Evolutionary conservation across 1,140 invertebrate genomes (phyloP), one percentile per base, ranked within the genome.

Genomic region (Papilio polyxenes): DNA sequence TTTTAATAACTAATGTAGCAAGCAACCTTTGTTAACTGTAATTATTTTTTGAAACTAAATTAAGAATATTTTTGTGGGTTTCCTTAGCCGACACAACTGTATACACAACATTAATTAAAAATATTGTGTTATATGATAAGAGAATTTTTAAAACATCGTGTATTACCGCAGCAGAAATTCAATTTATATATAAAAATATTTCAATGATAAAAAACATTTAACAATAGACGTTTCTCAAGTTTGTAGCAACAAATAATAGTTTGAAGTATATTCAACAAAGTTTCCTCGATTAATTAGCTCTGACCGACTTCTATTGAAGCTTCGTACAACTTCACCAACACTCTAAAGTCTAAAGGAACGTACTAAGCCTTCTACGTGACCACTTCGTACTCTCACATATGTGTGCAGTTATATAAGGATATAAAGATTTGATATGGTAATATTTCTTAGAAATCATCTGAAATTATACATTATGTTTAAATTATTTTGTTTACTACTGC

Each of bases 251-350:
- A 65, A 69, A 48, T 17, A 49, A 44, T 20, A 23, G 48, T 20
- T 23, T 49, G 48, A 62, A 40, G n/a, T 65, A 65, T 31, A 65
- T 75, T 65, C 31, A 65, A 83, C 59, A 82, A n/a, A 84, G 81
- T 86, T 86, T 85, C 31, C 80, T 48, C 17, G 51, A 75, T 48
- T 37, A 76, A 79, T 82, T 80, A 85, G 49, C 20, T 75, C 81
- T 85, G 84, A 81, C 84, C 83, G 81, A 82, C 78, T 80, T 84
- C 77, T 82, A 84, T 81, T 83, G 82, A 69, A 86, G 84, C 82
- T 83, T 83, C 82, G 82, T 82, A 75, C 82, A 75, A 44, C 51
- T 44, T 75, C 74, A 72, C 44, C 44, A 44, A 80, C 31, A 65
- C 65, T 74, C 75, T 79, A 77, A 49, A 59, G 83, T 74, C 75